Conservation (phyloP, 2,797 vertebrate species). For the Morelia viridis region DNA sequence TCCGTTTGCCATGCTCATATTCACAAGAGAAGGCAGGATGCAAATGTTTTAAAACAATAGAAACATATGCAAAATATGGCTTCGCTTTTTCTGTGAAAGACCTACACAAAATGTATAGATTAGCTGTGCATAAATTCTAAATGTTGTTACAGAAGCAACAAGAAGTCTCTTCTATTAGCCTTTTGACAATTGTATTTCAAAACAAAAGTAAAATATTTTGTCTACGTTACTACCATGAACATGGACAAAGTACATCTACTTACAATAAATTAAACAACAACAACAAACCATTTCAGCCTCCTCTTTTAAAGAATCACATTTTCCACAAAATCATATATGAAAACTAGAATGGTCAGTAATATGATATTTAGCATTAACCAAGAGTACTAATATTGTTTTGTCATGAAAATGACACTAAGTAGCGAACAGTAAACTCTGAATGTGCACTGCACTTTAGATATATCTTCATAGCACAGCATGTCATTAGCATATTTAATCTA, state of each 20-base stretch:
- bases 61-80: too few species aligned
- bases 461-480: neutral
- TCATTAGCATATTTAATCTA: neutral
- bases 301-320: neutral
- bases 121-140: neutral
- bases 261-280: too few species aligned
- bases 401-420: constrained; percentile 64
- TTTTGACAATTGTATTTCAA: too few species aligned
- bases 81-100: too few species aligned
- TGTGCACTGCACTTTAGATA: neutral
- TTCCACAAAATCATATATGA: neutral
- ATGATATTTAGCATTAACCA: neutral
- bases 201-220: too few species aligned
- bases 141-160: too few species aligned
- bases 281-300: too few species aligned
- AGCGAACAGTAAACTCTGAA: neutral
- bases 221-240: too few species aligned
- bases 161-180: too few species aligned
- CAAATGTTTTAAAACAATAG: too few species aligned
- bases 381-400: constrained; percentile 12
- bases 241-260: too few species aligned
- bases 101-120: neutral
- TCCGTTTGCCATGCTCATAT: neutral
- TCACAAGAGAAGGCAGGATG: neutral
- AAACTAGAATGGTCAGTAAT: neutral